Conservation (phyloP, 2,888 invertebrate genomes). For the Steinernema carpocapsae region DNA sequence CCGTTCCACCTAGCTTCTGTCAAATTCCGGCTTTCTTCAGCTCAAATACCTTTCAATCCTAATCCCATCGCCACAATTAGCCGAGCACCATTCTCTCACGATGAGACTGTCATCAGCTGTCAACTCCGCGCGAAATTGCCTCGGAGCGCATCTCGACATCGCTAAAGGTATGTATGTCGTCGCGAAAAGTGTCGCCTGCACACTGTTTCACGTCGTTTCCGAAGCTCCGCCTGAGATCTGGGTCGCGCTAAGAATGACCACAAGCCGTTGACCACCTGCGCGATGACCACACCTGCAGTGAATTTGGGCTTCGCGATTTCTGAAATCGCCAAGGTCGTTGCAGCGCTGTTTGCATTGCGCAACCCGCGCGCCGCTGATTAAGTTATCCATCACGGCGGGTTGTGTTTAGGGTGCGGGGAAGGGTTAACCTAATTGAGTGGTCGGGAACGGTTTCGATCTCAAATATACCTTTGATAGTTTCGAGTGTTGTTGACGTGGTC, state of each 20-base stretch:
- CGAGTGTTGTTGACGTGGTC: background rate
- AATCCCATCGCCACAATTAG: background rate
- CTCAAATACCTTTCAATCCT: background rate
- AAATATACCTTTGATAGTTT: background rate
- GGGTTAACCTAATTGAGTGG: slow-evolving; percentile 21
- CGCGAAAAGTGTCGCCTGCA: background rate
- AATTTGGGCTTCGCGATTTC: slow-evolving; percentile 18
- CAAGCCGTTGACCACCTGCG: background rate
- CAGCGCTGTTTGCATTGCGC: background rate
- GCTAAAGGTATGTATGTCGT: background rate
- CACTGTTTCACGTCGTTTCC: background rate
- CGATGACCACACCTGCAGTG: slow-evolving; percentile 12
- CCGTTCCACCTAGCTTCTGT: background rate
- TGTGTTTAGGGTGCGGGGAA: background rate
- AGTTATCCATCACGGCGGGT: slow-evolving; percentile 7
- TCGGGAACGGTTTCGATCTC: background rate
- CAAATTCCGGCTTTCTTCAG: background rate
- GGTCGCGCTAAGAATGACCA: background rate
- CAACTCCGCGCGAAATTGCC: background rate
- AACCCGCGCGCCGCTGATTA: background rate
- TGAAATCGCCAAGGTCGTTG: slow-evolving; percentile 18
- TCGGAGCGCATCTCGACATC: slow-evolving; percentile 15
- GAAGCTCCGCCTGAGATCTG: background rate
- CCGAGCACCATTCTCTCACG: background rate
- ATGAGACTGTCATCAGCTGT: slow-evolving; percentile 22